phyloP scores from a whole-genome alignment of 2,888 invertebrate genomes.

The Metellina segmentata region DNA sequence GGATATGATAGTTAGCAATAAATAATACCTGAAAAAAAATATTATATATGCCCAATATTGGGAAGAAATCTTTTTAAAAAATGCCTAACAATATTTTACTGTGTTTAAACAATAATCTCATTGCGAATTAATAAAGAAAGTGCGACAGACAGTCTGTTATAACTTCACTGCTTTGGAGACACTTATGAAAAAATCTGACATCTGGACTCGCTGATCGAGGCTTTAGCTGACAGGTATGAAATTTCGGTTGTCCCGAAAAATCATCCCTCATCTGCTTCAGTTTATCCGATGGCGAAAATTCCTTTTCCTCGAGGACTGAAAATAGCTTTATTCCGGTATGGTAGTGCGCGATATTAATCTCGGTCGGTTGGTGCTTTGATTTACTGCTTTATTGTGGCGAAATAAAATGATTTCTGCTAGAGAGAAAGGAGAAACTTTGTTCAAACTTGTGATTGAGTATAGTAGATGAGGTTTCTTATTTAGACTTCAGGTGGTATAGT shows the following conservation, averaged over 20 bases:
- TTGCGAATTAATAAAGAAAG: no score
- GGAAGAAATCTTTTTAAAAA: no score
- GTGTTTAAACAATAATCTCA: no score
- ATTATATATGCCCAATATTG: no score
- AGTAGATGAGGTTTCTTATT: not conserved
- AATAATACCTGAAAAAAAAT: no score
- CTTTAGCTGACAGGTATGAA: conserved; percentile 20
- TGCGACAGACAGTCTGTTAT: no score
- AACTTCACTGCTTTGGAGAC: no score
- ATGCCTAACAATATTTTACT: no score
- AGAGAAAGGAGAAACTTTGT: not conserved
- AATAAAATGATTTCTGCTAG: not conserved
- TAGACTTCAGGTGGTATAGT: no score
- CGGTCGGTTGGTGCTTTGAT: conserved; percentile 18
- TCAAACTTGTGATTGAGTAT: not conserved
- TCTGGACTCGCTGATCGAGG: conserved; percentile 17
- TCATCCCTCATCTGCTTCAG: not conserved
- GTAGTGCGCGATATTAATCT: conserved; percentile 9
- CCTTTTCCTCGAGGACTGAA: not conserved
- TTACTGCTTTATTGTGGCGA: conserved; percentile 23
- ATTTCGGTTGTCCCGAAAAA: not conserved
- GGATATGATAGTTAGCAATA: no score
- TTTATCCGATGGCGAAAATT: conserved; percentile 18
- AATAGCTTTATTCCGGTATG: not conserved
- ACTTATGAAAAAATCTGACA: conserved; percentile 3